phyloP scores from a whole-genome alignment of 2,888 invertebrate species.

The Sarcophaga variegata region DNA sequence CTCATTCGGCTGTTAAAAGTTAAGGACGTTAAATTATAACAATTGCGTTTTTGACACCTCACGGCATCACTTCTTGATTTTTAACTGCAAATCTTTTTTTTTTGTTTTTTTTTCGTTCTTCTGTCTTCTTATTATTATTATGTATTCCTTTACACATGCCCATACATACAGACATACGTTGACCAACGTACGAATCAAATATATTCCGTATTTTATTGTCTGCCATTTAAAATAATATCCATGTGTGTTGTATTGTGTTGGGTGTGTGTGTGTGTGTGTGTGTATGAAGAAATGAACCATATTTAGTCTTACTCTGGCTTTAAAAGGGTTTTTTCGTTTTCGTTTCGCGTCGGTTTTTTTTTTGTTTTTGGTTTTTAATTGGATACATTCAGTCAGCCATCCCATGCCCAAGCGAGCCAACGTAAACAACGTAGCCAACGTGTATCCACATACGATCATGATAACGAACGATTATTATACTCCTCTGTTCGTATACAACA shows the following conservation, averaged over 20 bases:
- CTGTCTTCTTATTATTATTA: slow-evolving; percentile 35
- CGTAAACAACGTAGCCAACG: neutral
- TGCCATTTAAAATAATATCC: neutral
- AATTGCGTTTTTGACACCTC: slow-evolving; percentile 69
- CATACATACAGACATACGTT: no score
- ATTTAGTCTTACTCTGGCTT: slow-evolving; percentile 39
- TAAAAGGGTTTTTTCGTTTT: slow-evolving; percentile 50
- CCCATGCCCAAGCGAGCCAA: neutral
- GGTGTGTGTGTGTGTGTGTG: neutral
- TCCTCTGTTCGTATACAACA: neutral
- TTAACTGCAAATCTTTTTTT: slow-evolving; percentile 13
- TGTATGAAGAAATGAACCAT: slow-evolving; percentile 8
- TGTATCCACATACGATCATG: slow-evolving; percentile 46
- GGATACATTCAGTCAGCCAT: slow-evolving; percentile 36
- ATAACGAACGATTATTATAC: slow-evolving; percentile 51
- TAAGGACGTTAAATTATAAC: slow-evolving; percentile 68
- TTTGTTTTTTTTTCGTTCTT: slow-evolving; percentile 19
- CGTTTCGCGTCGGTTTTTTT: no score
- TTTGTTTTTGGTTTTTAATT: slow-evolving; percentile 38
- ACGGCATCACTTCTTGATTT: slow-evolving; percentile 65
- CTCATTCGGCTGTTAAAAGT: slow-evolving; percentile 65
- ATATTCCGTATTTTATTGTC: slow-evolving; percentile 45
- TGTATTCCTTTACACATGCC: no score
- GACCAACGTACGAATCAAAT: slow-evolving; percentile 8
- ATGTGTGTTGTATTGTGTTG: neutral